Base-by-base conservation (phyloP, 2,113 vertebrate genomes). In the Antidorcas marsupialis region DNA sequence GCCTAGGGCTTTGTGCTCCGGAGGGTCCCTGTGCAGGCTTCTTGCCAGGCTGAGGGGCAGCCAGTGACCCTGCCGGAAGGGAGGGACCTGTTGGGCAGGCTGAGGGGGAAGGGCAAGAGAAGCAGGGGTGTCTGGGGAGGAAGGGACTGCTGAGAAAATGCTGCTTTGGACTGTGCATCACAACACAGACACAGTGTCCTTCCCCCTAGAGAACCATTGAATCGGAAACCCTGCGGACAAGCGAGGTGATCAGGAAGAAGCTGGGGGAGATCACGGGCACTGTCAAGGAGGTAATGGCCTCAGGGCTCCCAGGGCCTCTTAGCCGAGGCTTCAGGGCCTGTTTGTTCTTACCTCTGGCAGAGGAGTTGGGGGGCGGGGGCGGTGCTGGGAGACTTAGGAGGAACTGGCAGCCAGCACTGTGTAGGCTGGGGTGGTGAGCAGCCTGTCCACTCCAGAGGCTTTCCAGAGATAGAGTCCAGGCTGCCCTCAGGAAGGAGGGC, bases 141-240 rank as follows among this genome's bases (percentile, higher is more conserved):
- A 33, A 33, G 11, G 43, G 30, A 5, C 91, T 90, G 59, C 62
- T 11, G 30, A 90, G 87, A 33, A 91, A 76, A 43, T 23, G 36
- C 28, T 59, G 47, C 52, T 85, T 52, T 57, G 53, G 14, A 17
- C 23, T 21, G 47, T 52, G 1, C 10, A 3, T 62, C 1, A 2
- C 81, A 67, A 86, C 47, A 14, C 36, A 87, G 28, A 81, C 87
- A 21, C 5, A 6, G 47, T 7, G 1, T 86, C 36, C 96, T 52
- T 91, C 88, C 21, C 39, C 3, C 0, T 88, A 99, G 99, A 99
- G 99, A 99, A 99, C 98, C 21, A 99, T 99, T 6, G 99, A 99
- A 81, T 99, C 99, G 2, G 99, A 99, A 98, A 99, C 99, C 0
- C 99, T 99, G 55, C 99, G 99, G 95, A 99, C 99, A 2, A 99